Conservation (phyloP, 1,140 invertebrate genomes). For the Metaphire vulgaris region DNA sequence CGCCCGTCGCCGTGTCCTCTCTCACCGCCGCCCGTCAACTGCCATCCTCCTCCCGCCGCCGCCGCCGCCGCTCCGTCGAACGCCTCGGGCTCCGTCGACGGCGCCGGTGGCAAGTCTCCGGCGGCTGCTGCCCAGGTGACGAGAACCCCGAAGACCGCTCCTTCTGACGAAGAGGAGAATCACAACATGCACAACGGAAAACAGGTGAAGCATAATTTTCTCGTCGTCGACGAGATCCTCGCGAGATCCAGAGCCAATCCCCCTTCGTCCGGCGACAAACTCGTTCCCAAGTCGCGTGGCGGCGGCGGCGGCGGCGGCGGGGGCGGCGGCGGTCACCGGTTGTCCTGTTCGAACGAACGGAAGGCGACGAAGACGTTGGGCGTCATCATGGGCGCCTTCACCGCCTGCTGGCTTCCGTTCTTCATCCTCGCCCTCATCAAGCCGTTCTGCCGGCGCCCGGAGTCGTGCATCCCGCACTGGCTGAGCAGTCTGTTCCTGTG, state of each 20-base stretch:
- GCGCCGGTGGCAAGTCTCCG: background rate
- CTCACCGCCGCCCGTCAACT: background rate
- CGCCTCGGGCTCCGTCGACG: background rate
- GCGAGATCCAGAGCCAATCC: too few relatives aligned
- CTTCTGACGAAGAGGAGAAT: background rate
- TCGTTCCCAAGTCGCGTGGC: too few relatives aligned
- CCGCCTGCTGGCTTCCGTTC: conserved; percentile 59
- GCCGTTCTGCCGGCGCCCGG: conserved; percentile 53
- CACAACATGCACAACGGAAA: background rate
- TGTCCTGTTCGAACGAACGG: conserved; percentile 58
- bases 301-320: background rate
- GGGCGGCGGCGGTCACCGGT: conserved; percentile 11
- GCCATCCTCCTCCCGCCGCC: conserved; percentile 8
- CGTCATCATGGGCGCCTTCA: conserved; percentile 60
- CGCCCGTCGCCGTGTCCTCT: background rate
- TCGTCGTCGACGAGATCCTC: background rate
- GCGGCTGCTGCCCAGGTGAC: too few relatives aligned
- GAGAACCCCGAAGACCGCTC: too few relatives aligned
- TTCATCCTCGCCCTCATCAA: conserved; percentile 58
- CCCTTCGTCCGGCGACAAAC: too few relatives aligned
- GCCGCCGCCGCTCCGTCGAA: too few relatives aligned
- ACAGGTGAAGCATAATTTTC: background rate
- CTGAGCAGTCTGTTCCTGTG: conserved; percentile 55
- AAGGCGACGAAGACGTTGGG: conserved; percentile 81
- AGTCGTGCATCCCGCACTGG: conserved; percentile 30